Percentiles rank a stretch among this genome's conserved stretches.
Conservation (phyloP, 2,113 vertebrate species). For the Haemorhous mexicanus region DNA sequence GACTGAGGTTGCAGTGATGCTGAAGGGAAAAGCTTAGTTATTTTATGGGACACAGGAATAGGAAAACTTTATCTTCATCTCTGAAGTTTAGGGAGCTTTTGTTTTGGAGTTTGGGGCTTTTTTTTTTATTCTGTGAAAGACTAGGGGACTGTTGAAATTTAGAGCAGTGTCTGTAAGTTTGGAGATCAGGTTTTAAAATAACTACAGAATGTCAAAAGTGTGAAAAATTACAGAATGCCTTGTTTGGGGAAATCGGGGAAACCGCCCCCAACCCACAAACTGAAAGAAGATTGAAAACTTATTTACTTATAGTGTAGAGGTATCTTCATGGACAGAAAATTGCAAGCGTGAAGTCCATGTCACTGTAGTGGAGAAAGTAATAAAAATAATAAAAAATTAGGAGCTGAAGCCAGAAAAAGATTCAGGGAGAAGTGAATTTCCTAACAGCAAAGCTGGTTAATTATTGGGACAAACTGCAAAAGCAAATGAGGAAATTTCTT, state of each 20-base stretch:
- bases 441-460: background rate
- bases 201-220: background rate
- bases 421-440: background rate
- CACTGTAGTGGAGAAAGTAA: background rate
- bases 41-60: background rate
- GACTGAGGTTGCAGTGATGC: background rate
- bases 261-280: rapidly evolving
- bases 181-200: background rate
- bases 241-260: background rate
- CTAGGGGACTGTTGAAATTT: background rate
- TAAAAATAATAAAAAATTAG: background rate
- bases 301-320: background rate
- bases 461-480: background rate
- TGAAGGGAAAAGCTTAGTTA: background rate
- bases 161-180: background rate
- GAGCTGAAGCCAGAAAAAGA: background rate
- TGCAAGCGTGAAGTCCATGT: background rate
- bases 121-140: background rate
- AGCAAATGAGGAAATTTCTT: background rate
- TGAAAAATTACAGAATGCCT: background rate
- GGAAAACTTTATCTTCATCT: background rate
- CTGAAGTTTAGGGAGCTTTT: background rate
- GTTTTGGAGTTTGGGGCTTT: background rate
- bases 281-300: background rate
- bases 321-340: background rate